Evolutionary conservation across 1,140 invertebrate species (phyloP).

Genomic region (Oscheius sp.): DNA sequence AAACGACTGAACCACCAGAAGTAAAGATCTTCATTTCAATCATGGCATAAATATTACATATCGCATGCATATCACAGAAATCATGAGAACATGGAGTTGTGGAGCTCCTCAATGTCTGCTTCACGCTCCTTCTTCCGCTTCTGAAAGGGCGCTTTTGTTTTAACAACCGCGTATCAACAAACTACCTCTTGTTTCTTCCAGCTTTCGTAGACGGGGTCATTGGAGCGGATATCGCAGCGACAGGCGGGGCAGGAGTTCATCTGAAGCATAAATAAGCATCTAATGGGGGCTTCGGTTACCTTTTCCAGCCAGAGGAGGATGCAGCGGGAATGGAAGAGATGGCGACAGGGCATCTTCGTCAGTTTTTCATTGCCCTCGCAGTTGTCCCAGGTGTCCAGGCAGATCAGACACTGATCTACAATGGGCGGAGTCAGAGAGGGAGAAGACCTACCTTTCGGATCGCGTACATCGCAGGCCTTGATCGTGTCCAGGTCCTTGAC

Average conservation of each 20-base stretch:
- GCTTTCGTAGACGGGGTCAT: background rate
- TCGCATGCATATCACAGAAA: too few relatives aligned
- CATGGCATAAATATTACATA: too few relatives aligned
- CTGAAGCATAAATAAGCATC: background rate
- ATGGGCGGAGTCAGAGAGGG: background rate
- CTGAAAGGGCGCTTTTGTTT: background rate
- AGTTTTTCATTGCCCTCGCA: too few relatives aligned
- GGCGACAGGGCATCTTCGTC: background rate
- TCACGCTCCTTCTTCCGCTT: background rate
- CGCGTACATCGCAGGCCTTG: background rate
- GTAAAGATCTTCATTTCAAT: background rate
- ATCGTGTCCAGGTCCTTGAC: background rate
- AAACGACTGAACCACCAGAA: background rate
- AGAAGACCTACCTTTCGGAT: background rate
- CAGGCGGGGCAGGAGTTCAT: slow-evolving; percentile 2
- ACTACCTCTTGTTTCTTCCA: background rate
- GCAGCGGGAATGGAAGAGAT: slow-evolving; percentile 5
- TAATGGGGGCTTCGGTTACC: background rate
- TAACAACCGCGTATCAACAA: background rate
- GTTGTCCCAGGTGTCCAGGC: background rate
- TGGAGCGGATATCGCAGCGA: background rate
- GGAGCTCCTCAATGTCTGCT: background rate
- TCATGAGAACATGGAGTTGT: slow-evolving; percentile 10
- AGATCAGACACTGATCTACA: background rate
- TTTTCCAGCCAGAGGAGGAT: background rate